Conservation (phyloP, 2,888 invertebrate genomes). For the Erebia ligea region DNA sequence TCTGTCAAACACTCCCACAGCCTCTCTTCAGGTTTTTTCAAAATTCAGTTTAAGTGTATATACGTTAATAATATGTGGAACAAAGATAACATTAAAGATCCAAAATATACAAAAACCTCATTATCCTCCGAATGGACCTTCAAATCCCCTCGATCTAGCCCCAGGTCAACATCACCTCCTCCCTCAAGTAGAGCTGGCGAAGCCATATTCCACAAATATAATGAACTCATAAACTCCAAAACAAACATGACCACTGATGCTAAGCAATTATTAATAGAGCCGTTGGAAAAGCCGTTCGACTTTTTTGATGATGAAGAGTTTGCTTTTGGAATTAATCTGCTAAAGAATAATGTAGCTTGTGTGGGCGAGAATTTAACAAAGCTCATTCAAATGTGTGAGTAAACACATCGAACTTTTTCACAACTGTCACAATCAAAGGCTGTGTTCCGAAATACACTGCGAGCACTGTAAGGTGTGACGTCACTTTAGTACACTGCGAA, state of each 20-base stretch:
- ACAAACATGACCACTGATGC: conserved; percentile 57
- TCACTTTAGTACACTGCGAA: no score
- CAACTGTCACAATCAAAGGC: conserved; percentile 2
- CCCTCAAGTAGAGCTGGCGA: conserved; percentile 58
- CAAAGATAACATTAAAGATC: conserved; percentile 46
- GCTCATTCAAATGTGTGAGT: conserved; percentile 72
- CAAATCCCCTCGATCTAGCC: conserved; percentile 50
- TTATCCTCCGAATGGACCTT: conserved; percentile 55
- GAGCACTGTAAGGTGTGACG: no score
- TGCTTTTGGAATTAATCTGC: conserved; percentile 72
- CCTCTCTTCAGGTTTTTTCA: conserved; percentile 12
- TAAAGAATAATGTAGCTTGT: conserved; percentile 76
- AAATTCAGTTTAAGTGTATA: conserved; percentile 56
- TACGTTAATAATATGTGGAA: conserved; percentile 50
- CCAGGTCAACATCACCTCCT: conserved; percentile 54
- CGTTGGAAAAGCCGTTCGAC: conserved; percentile 68
- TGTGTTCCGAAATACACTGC: no score
- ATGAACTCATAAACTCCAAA: conserved; percentile 66
- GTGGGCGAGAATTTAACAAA: conserved; percentile 72
- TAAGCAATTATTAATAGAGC: conserved; percentile 53
- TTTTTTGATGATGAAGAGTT: conserved; percentile 75
- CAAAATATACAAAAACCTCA: conserved; percentile 47
- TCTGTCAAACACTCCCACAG: no score
- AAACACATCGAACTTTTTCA: background rate
- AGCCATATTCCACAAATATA: conserved; percentile 63